These are phyloP conservation scores for Neria commutata DNA, from an alignment of 2,888 invertebrate genomes.

Conservation along the genomic window DNA sequence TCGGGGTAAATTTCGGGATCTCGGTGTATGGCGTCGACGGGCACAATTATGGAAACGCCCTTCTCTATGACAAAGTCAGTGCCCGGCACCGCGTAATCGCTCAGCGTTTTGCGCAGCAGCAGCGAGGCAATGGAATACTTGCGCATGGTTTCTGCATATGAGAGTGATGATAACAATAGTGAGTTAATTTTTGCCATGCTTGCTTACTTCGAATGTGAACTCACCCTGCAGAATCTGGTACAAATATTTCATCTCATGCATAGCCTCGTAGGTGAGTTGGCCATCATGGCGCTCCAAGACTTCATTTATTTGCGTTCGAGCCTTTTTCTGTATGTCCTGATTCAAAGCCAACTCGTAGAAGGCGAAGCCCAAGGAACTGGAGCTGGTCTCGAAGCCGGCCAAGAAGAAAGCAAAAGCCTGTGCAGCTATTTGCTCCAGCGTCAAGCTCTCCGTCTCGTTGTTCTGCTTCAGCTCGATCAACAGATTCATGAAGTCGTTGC, in stretches of 20 bases:
- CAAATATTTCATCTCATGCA: slow-evolving; percentile 46
- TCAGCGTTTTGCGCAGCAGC: slow-evolving; percentile 51
- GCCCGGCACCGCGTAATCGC: slow-evolving; percentile 52
- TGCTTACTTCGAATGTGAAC: slow-evolving; percentile 13
- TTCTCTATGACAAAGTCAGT: slow-evolving; percentile 62
- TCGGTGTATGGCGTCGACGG: slow-evolving; percentile 63
- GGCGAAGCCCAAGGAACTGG: slow-evolving; percentile 62
- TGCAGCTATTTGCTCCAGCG: slow-evolving; percentile 64
- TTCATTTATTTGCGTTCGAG: slow-evolving; percentile 42
- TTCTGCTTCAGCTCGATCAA: slow-evolving; percentile 62
- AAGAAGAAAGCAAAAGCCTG: slow-evolving; percentile 66
- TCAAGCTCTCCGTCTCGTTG: slow-evolving; percentile 44
- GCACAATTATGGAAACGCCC: slow-evolving; percentile 64
- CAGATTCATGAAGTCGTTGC: slow-evolving; percentile 65
- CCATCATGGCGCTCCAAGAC: slow-evolving; percentile 39
- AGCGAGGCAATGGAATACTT: slow-evolving; percentile 61
- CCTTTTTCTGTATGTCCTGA: slow-evolving; percentile 44
- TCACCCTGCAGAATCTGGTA: slow-evolving; percentile 47
- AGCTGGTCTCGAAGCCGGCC: slow-evolving; percentile 66
- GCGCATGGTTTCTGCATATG: slow-evolving; percentile 63
- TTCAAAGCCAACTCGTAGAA: slow-evolving; percentile 48
- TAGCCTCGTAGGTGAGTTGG: slow-evolving; percentile 44
- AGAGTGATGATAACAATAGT: neutral
- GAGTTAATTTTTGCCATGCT: too few species aligned
- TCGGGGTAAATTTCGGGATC: slow-evolving; percentile 62